Evolutionary conservation across 2,888 invertebrate species (phyloP).

Genomic region (Andrena praecox): DNA sequence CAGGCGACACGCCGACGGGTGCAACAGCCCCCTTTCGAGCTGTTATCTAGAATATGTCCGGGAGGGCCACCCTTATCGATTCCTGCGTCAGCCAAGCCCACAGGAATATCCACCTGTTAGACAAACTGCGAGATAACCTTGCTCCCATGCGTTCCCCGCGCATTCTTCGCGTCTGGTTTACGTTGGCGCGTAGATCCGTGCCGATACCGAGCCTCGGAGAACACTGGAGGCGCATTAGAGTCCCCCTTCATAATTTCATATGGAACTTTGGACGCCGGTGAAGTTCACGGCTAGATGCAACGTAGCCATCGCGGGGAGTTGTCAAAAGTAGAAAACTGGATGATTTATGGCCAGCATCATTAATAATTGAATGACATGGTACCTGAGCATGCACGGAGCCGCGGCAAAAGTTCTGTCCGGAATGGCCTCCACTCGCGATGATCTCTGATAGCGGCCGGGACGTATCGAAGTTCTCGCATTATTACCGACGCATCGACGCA

Average conservation of each 20-base stretch:
- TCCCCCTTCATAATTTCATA: constrained; percentile 19
- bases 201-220: constrained; percentile 24
- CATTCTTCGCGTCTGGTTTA: constrained; percentile 39
- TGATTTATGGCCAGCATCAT: neutral
- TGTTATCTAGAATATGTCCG: constrained; percentile 44
- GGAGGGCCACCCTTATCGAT: constrained; percentile 44
- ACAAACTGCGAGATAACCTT: constrained; percentile 54
- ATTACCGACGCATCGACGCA: neutral
- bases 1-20: constrained; percentile 46
- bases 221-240: constrained; percentile 40
- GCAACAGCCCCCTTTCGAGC: constrained; percentile 56
- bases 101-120: constrained; percentile 57
- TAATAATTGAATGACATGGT: too few relatives aligned
- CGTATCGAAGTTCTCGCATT: neutral
- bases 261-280: neutral
- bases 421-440: too few relatives aligned
- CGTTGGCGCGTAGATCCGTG: constrained; percentile 37
- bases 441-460: too few relatives aligned
- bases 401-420: too few relatives aligned
- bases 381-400: too few relatives aligned
- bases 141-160: constrained; percentile 30
- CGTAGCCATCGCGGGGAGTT: neutral
- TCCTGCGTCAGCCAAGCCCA: constrained; percentile 36
- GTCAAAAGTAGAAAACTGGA: neutral
- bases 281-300: neutral